Evolutionary conservation across 1,140 invertebrate genomes (phyloP).

Genomic region (Drosophila orena): DNA sequence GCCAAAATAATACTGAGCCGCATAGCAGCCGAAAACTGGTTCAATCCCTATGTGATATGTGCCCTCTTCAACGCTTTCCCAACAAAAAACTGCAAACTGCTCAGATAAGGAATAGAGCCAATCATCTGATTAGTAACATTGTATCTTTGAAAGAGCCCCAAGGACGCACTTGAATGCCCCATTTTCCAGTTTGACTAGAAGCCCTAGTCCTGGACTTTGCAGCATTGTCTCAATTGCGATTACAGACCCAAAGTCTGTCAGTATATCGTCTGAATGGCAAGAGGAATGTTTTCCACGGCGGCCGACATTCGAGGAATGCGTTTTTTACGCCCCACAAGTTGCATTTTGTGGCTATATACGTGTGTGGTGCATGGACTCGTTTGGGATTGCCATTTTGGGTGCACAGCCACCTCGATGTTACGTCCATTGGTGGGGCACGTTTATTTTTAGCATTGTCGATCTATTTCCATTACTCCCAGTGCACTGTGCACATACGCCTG

Average conservation of each 20-base stretch:
- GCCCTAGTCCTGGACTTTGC: background rate
- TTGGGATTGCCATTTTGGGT: slow-evolving; percentile 40
- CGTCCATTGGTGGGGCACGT: background rate
- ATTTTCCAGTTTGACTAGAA: background rate
- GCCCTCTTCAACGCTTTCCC: background rate
- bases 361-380: slow-evolving; percentile 33
- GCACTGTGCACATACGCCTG: slow-evolving; percentile 6
- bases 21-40: background rate
- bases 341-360: slow-evolving; percentile 40
- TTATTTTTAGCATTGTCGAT: no score
- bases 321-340: slow-evolving; percentile 57
- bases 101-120: no score
- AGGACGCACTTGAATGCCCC: no score
- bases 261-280: slow-evolving; percentile 47
- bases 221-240: slow-evolving; percentile 15
- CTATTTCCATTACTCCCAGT: slow-evolving; percentile 3
- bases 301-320: slow-evolving; percentile 21
- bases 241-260: no score
- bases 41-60: background rate
- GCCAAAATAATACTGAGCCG: slow-evolving; percentile 10
- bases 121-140: no score
- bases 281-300: slow-evolving; percentile 17
- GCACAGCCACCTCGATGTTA: background rate
- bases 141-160: no score
- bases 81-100: no score